phyloP scores from a whole-genome alignment of 2,113 vertebrate species.

The Phalacrocorax carbo region DNA sequence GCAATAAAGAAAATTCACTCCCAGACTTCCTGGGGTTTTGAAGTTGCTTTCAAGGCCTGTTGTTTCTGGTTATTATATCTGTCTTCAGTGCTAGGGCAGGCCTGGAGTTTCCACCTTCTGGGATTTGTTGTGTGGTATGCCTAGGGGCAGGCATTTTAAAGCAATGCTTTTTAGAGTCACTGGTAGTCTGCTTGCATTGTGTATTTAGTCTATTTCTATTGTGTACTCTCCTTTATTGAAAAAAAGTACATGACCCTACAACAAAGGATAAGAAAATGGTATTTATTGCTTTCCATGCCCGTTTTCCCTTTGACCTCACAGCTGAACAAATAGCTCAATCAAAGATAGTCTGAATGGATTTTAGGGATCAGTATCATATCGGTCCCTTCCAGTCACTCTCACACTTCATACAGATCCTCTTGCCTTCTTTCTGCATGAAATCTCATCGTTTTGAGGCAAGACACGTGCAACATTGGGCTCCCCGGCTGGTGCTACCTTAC shows the following conservation, averaged over 20 bases:
- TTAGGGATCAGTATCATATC: not conserved
- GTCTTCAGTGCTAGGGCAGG: not conserved
- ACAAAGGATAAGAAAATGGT: not conserved
- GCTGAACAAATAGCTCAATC: not conserved
- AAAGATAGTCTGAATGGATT: not conserved
- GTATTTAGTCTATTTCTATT: not conserved
- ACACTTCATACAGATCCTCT: not conserved
- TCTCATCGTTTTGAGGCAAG: not conserved
- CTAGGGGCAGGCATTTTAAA: not conserved
- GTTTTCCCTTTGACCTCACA: not conserved
- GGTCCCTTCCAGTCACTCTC: not conserved
- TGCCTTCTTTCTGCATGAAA: not conserved
- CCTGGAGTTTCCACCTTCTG: slow-evolving; percentile 21
- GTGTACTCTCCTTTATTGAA: not conserved
- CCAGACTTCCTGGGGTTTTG: not conserved
- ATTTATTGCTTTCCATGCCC: not conserved
- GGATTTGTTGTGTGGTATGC: not conserved
- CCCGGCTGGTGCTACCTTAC: not conserved
- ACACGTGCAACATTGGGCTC: rapidly evolving
- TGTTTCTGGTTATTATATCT: not conserved
- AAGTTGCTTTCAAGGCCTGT: not conserved
- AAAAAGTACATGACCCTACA: not conserved
- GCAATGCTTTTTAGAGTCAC: not conserved
- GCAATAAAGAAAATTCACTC: not conserved
- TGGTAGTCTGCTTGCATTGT: not conserved